Base-by-base conservation (phyloP, 2,113 vertebrate species). In the Heterocephalus glaber region DNA sequence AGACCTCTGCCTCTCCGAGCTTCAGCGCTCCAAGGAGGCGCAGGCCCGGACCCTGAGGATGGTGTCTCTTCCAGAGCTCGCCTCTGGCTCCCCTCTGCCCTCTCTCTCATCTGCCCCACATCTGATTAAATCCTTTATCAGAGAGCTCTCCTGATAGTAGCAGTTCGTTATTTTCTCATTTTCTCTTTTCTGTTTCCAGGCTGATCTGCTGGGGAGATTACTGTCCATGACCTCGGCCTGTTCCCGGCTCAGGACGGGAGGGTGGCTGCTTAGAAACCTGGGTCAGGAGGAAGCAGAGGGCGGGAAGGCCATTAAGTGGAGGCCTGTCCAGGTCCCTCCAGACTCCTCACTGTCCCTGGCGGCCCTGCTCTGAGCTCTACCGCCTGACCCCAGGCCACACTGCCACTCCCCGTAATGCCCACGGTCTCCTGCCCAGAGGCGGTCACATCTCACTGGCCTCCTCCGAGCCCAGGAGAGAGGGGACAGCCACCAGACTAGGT, bases 121-220 rank as follows among this genome's bases (percentile, higher is more conserved):
- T 96, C 74, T 83, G 95, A 94, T 68, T 70, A 95, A 83, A 83
- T 30, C 86, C 61, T n/a, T 86, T 96, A 96, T 91, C 94, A 86
- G 80, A 90, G 74, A 41, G 74, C 89, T 86, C 89, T 76, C 83
- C 68, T 65, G 94, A 87, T 38, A 77, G 86, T 47, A 68, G 20
- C 35, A 35, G 93, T 68, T 91, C 7, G 0, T 95, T 90, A 95
- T 94, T 76, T 89, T 94, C 76, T 89, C 70, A 94, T 79, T 96
- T 96, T 86, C 90, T 93, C 65, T 70, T 81, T 80, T 82, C 80
- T 95, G 17, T 94, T 96, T 89, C 86, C 70, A 66, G 90, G 80
- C 85, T 89, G 84, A 63, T 92, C 79, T 92, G 66, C 22, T 10
- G 30, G 61, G 52, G 58, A 90, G 92, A 77, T 88, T 30, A 65